Base-by-base conservation (phyloP, 1,140 invertebrate genomes). In the Uloborus diversus region DNA sequence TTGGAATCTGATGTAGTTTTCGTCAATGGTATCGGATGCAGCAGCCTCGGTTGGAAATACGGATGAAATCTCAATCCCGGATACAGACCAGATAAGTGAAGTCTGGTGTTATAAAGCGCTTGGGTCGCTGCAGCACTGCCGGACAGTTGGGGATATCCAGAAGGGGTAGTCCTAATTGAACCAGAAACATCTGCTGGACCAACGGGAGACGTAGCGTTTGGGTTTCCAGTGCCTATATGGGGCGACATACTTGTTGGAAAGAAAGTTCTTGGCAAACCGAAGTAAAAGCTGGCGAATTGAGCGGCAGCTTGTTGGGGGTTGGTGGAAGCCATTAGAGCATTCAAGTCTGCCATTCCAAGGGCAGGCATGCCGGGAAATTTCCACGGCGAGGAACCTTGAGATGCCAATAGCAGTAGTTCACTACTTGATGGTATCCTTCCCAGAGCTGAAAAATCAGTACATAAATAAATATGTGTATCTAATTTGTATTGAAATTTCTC, bases 371-470 rank as follows among this genome's bases (percentile, higher is more conserved):
- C n/a, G 9, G 76, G 70, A 11, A 83, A 51, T 57, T 83, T 83
- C 82, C 82, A 83, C 14, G 82, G 79, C 13, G 64, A 69, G 25
- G 59, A 9, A 1, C 42, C 47, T 0, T 35, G 59, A 23, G 73
- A 79, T n/a, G 81, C 81, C 30, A 83, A 27, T 2, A 81, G 25
- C 3, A 83, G 32, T 14, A 80, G 13, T 13, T 80, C 82, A 37
- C 66, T 82, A 33, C 73, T 53, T 20, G 82, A 73, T 13, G 82
- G 82, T 17, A 82, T 69, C 3, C 82, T 81, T 3, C 81, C 79
- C 11, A 83, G 61, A 56, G 80, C 82, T 82, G 51, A 1, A 30
- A 53, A 1, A 35, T 7, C 33, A 76, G 2, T 35, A 28, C 17
- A 51, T n/a, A 28, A 14, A 56, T 56, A n/a, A n/a, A n/a, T n/a